Evolutionary conservation across 2,888 invertebrate genomes (phyloP).

Genomic region (Sialis fuliginosa): DNA sequence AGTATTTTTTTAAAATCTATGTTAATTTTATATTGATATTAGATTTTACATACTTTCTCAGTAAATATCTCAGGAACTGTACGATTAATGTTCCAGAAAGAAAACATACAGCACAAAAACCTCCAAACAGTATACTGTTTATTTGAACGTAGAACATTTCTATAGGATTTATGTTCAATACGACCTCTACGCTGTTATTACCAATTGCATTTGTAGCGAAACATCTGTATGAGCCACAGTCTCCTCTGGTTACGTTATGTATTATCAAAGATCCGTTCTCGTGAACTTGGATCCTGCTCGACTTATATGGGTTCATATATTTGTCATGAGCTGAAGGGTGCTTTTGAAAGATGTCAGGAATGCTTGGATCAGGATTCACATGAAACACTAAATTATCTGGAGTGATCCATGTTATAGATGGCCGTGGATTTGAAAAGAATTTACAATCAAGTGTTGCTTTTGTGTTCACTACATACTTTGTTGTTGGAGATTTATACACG

Average conservation of each 20-base stretch:
- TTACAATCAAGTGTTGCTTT: constrained; percentile 61
- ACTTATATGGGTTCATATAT: constrained; percentile 26
- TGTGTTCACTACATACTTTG: constrained; percentile 41
- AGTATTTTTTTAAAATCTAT: background rate
- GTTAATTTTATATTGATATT: background rate
- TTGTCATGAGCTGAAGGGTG: constrained; percentile 44
- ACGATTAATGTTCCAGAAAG: constrained; percentile 61
- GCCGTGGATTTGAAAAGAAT: constrained; percentile 56
- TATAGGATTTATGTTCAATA: constrained; percentile 69
- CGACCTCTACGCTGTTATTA: constrained; percentile 56
- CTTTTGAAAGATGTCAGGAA: constrained; percentile 45
- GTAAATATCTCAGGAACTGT: constrained; percentile 53
- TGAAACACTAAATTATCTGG: constrained; percentile 53
- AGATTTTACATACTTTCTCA: constrained; percentile 41
- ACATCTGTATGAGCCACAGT: constrained; percentile 74
- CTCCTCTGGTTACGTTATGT: constrained; percentile 49
- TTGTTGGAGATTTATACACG: constrained; percentile 38
- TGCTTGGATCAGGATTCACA: constrained; percentile 56
- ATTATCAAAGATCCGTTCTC: constrained; percentile 68
- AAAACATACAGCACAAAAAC: constrained; percentile 61
- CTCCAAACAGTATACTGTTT: constrained; percentile 66
- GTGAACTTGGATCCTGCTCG: constrained; percentile 39
- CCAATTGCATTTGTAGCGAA: constrained; percentile 70
- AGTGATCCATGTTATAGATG: constrained; percentile 75
- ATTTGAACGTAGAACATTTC: constrained; percentile 71